phyloP scores from a whole-genome alignment of 2,888 invertebrate genomes.

The Antheraea assamensis region DNA sequence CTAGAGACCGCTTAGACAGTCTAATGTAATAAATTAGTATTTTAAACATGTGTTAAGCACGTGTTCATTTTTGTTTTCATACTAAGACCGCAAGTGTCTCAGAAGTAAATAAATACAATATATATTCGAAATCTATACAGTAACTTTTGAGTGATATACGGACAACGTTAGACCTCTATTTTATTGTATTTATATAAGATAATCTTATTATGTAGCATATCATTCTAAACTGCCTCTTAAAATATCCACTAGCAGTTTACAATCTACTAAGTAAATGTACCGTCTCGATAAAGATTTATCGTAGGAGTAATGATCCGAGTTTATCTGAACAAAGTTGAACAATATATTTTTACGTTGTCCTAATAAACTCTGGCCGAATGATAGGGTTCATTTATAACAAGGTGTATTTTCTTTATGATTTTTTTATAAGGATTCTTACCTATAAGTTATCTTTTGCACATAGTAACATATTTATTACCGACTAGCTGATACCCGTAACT shows the following conservation, averaged over 20 bases:
- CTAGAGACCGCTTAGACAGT: too few species aligned
- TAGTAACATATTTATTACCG: too few species aligned
- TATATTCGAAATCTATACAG: too few species aligned
- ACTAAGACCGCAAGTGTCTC: too few species aligned
- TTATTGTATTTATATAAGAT: neutral
- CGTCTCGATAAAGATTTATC: constrained; percentile 7
- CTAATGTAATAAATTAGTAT: too few species aligned
- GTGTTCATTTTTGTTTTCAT: too few species aligned
- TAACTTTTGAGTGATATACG: too few species aligned
- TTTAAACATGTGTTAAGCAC: too few species aligned
- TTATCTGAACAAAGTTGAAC: neutral
- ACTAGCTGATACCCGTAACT: too few species aligned
- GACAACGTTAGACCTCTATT: too few species aligned
- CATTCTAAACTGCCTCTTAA: neutral
- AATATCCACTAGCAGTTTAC: neutral
- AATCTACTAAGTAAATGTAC: neutral
- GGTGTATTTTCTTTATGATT: neutral
- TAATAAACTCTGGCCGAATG: neutral
- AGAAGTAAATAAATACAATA: too few species aligned
- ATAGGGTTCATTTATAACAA: neutral
- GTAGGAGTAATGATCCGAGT: neutral
- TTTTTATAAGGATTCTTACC: neutral
- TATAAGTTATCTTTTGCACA: neutral
- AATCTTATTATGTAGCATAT: neutral
- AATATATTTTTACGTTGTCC: constrained; percentile 5